Base-by-base conservation (phyloP, 2,113 vertebrate species). In the Cyphomyrus plagiostoma region DNA sequence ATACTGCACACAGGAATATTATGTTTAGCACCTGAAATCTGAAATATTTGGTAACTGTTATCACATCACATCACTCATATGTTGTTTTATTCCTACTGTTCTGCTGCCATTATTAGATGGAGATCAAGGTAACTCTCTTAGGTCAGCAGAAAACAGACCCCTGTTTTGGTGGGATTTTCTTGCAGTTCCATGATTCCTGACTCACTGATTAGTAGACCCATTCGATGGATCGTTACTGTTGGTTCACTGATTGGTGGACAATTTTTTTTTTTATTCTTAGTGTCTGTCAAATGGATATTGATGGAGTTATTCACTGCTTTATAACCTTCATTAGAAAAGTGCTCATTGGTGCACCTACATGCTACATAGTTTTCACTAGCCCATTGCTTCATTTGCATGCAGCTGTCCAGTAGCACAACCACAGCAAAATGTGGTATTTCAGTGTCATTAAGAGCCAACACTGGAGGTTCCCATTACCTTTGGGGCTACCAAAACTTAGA, bases 31-130 rank as follows among this genome's bases (percentile, higher is more conserved):
- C 85, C 4, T 90, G 15, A 21, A 3, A 52, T 9, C 39, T 66
- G 58, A 66, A 66, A 66, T 70, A 11, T 30, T 90, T 2, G 52
- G 86, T 35, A n/a, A 30, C 30, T 84, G 13, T 21, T 82, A 77
- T 83, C 35, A 70, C 62, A 77, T 83, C 35, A 70, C 62, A 30
- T 84, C 17, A 45, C 80, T 58, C 50, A 21, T 85, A 17, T n/a
- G 23, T 82, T 88, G 30, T 26, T 21, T 70, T 77, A 21, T 90
- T 91, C 88, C 91, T 66, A 89, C 92, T 90, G 45, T 91, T 94
- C 90, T 94, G 94, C 95, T 93, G 93, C 94, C 92, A 92, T 91
- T 94, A 46, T 92, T 95, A 98, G 97, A 96, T 97, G 95, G 96
- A 96, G 93, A 92, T 95, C 86, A 92, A 96, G 96, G 95, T 96